Conservation (phyloP, 2,888 invertebrate species). For the Scaptomyza reducta region DNA sequence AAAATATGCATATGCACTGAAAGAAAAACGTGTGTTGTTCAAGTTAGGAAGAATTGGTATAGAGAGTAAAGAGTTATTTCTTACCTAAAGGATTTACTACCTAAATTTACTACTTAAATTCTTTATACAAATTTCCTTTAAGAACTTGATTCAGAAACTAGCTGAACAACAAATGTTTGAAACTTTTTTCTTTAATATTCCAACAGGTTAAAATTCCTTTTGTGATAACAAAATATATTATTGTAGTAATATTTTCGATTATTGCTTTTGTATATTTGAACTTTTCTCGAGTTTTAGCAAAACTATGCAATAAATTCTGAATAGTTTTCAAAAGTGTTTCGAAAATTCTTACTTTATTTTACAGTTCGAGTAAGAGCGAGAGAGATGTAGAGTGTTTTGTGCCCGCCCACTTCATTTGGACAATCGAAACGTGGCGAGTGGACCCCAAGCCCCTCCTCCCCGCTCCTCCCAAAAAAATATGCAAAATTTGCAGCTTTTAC, state of each 20-base stretch:
- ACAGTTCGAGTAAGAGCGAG: constrained; percentile 14
- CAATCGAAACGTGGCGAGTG: constrained; percentile 14
- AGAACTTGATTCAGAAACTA: too few relatives aligned
- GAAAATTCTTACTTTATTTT: not conserved
- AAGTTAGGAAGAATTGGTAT: not conserved
- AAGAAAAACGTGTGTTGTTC: not conserved
- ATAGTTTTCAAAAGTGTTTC: not conserved
- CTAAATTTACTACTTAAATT: too few relatives aligned
- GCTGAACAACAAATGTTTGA: too few relatives aligned
- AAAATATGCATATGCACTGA: constrained; percentile 17
- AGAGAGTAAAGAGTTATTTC: not conserved
- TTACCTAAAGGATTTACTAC: too few relatives aligned
- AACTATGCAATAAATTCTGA: too few relatives aligned
- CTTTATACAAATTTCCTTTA: too few relatives aligned
- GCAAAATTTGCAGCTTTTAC: constrained; percentile 78
- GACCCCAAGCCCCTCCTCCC: not conserved
- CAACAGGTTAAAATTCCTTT: too few relatives aligned
- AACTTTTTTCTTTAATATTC: too few relatives aligned
- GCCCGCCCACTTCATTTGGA: constrained; percentile 56
- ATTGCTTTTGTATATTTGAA: too few relatives aligned
- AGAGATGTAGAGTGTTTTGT: not conserved
- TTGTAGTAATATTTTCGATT: too few relatives aligned
- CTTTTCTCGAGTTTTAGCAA: too few relatives aligned
- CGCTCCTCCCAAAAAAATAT: constrained; percentile 74
- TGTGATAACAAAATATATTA: too few relatives aligned